Evolutionary conservation across 1,140 invertebrate species (phyloP), one percentile per base, ranked within the genome.

Genomic region (Megathymus violae): DNA sequence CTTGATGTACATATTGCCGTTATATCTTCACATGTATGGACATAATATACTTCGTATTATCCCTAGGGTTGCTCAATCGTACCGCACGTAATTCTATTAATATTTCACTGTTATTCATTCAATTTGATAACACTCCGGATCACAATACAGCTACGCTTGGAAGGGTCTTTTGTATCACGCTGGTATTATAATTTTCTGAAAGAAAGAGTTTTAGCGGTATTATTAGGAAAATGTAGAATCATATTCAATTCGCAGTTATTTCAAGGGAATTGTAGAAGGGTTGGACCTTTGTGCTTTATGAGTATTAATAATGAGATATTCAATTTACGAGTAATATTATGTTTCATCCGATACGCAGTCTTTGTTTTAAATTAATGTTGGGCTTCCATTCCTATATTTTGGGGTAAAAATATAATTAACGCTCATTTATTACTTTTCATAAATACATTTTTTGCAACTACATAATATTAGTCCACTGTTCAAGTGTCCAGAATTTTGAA

Each of bases 61-160:
- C 9, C 27, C 34, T 4, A 13, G 52, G 6, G 19, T n/a, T 44
- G 38, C 25, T 41, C 41, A 58, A 34, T 44, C 14, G 25, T 31
- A 58, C 15, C 13, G 34, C 22, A 58, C 13, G 27, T 43, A 58
- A 58, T 58, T 58, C 52, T n/a, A 44, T 58, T 58, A 58, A 58
- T 58, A 58, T 58, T 58, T 44, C 40, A 34, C 17, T 27, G 43
- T 2, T 43, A 19, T 36, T 52, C 48, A 38, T 58, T 31, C 27
- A 22, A 11, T 58, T 58, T 56, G 25, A 17, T 44, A 44, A 25
- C 52, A 56, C 27, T 16, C n/a, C n/a, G 27, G 22, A 43, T 56
- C 27, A 46, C 9, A 56, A 56, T 44, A 31, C 52, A n/a, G 38
- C 5, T 22, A 14, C 13, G 14, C 22, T 22, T 19, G n/a, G 25